Conservation (phyloP, 2,797 vertebrate genomes). For the Acanthornis magna region DNA sequence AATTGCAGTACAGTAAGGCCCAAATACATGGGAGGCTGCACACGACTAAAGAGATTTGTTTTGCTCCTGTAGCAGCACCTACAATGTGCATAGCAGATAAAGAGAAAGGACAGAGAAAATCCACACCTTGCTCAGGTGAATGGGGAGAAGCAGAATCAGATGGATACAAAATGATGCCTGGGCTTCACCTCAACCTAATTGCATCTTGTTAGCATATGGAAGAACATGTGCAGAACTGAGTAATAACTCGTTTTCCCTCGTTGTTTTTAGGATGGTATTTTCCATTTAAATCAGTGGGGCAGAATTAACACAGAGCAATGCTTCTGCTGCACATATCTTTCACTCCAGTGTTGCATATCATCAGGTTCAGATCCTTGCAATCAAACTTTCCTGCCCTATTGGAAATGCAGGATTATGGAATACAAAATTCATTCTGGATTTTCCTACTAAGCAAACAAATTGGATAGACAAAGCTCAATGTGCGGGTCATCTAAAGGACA, state of each 20-base stretch:
- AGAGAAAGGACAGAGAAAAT: not conserved
- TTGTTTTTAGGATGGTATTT: not conserved
- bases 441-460: not conserved
- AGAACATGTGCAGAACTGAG: not conserved
- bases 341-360: rapidly evolving
- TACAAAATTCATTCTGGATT: not conserved
- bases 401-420: not conserved
- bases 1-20: not conserved
- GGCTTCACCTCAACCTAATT: not conserved
- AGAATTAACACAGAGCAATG: not conserved
- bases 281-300: not conserved
- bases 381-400: not conserved
- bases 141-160: not conserved
- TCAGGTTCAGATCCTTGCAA: not conserved
- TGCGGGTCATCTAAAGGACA: not conserved
- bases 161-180: not conserved
- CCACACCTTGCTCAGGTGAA: not conserved
- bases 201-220: not conserved
- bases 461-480: not conserved
- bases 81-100: not conserved
- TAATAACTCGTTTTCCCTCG: not conserved
- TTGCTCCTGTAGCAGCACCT: not conserved
- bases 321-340: not conserved
- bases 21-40: conserved; percentile 13
- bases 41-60: conserved; percentile 1